phyloP scores from a whole-genome alignment of 2,797 vertebrate genomes.

The Sebastes alutus region DNA sequence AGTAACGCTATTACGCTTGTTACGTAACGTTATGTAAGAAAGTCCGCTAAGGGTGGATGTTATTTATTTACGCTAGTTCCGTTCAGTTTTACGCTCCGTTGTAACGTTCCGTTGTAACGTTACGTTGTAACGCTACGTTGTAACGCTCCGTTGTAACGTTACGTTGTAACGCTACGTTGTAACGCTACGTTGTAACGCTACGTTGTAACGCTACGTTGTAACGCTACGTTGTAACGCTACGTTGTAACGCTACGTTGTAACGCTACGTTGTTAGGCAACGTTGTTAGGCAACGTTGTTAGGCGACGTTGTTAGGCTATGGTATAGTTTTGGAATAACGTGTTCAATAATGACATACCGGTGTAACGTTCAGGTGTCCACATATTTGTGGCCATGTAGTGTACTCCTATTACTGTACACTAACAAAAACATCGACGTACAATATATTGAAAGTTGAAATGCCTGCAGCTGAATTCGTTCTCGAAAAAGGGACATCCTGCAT shows the following conservation, averaged over 20 bases:
- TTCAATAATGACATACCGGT: background rate
- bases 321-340: background rate
- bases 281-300: accelerated
- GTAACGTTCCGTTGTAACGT: accelerated
- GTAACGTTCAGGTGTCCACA: background rate
- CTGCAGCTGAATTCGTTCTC: background rate
- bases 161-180: too few relatives aligned
- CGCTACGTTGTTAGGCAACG: accelerated
- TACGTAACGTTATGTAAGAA: too few relatives aligned
- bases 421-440: background rate
- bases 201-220: too few relatives aligned
- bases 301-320: too few relatives aligned
- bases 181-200: accelerated
- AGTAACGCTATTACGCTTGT: too few relatives aligned
- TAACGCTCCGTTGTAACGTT: too few relatives aligned
- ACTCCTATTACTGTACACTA: background rate
- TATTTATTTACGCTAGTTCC: too few relatives aligned
- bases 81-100: too few relatives aligned
- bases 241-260: too few relatives aligned
- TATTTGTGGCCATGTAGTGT: background rate
- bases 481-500: background rate
- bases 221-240: too few relatives aligned
- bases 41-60: too few relatives aligned
- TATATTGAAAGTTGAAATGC: background rate
- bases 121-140: accelerated